Percentiles rank a stretch among this genome's conserved stretches.
Evolutionary conservation across 2,888 invertebrate genomes (phyloP).

Genomic region (Ligdia adustata): DNA sequence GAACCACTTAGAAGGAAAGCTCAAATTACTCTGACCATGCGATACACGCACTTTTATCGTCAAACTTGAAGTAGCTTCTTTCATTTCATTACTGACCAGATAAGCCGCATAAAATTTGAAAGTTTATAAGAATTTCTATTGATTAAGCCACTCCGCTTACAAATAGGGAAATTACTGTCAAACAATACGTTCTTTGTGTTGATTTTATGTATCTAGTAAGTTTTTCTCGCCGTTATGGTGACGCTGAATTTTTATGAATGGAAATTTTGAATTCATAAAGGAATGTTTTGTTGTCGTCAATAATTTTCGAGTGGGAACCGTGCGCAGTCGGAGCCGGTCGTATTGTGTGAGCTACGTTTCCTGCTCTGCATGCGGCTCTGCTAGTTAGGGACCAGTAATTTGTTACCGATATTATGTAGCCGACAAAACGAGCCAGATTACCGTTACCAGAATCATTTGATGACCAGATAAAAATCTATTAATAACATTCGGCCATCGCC

Average conservation of each 20-base stretch:
- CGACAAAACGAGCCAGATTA: constrained; percentile 73
- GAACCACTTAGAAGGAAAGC: constrained; percentile 61
- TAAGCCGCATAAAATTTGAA: constrained; percentile 35
- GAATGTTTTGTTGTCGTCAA: constrained; percentile 21
- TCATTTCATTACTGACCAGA: constrained; percentile 38
- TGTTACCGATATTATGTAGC: constrained; percentile 69
- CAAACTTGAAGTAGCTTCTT: constrained; percentile 37
- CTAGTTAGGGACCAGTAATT: constrained; percentile 64
- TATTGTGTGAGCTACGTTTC: constrained; percentile 32
- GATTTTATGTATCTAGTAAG: constrained; percentile 34
- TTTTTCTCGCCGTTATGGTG: constrained; percentile 27
- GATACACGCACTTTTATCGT: constrained; percentile 29
- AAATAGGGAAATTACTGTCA: constrained; percentile 38
- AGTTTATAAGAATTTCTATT: constrained; percentile 32
- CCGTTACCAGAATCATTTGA: constrained; percentile 78
- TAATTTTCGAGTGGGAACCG: constrained; percentile 12
- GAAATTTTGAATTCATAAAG: constrained; percentile 23
- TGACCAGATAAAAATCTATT: constrained; percentile 82
- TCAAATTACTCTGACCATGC: constrained; percentile 58
- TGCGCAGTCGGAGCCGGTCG: constrained; percentile 8
- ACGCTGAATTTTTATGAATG: constrained; percentile 35
- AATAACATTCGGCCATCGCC: constrained; percentile 79
- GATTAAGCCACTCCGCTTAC: constrained; percentile 37
- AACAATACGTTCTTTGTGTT: constrained; percentile 39
- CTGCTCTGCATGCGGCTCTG: constrained; percentile 31